Evolutionary conservation across 2,888 invertebrate species (phyloP).

Genomic region (Drosophila silvestris): DNA sequence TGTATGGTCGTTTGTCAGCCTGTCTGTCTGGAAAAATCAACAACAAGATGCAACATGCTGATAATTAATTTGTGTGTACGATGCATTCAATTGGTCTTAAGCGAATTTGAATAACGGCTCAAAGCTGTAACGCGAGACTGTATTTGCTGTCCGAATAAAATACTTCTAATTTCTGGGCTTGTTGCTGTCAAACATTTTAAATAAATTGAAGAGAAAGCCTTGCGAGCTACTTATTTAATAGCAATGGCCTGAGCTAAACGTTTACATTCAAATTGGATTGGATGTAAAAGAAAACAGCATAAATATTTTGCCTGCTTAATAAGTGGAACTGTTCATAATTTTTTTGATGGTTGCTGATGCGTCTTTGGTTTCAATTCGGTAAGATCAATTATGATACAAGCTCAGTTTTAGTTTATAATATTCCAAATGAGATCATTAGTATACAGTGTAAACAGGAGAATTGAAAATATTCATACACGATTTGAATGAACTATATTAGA

Average conservation of each 20-base stretch:
- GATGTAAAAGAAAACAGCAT: background rate
- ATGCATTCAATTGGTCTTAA: constrained; percentile 24
- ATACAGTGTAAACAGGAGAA: background rate
- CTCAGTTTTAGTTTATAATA: background rate
- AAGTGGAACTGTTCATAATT: background rate
- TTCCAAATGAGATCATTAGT: background rate
- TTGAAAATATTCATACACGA: background rate
- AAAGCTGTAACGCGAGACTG: background rate
- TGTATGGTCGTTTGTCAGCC: constrained; percentile 46
- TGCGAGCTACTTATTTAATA: background rate
- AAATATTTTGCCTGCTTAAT: background rate
- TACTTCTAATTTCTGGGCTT: background rate
- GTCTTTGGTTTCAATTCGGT: background rate
- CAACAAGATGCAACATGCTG: constrained; percentile 64
- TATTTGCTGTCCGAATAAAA: background rate
- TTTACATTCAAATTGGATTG: background rate
- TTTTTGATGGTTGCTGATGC: background rate
- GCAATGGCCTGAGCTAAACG: background rate
- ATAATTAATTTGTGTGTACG: constrained; percentile 73
- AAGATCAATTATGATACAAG: background rate
- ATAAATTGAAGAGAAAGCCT: background rate
- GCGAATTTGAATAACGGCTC: constrained; percentile 15
- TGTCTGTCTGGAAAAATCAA: constrained; percentile 55
- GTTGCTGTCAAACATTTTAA: background rate
- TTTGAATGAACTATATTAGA: background rate